These are phyloP conservation scores for Polypterus bichir DNA, from an alignment of 2,113 vertebrate species.

Conservation along the genomic window DNA sequence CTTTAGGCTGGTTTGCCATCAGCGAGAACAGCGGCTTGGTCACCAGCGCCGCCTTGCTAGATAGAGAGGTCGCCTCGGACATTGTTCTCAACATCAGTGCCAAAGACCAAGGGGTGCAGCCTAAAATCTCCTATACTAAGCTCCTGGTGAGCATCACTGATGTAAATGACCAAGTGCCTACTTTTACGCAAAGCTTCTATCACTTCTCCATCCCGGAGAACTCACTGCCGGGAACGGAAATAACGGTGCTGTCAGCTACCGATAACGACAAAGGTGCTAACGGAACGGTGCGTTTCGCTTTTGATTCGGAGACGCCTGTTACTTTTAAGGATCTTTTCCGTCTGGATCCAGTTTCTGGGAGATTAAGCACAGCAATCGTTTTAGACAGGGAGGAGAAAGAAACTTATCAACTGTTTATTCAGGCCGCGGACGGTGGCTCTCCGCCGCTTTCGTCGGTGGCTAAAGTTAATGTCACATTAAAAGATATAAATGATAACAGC, in stretches of 20 bases:
- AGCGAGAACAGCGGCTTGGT: slow-evolving; percentile 91
- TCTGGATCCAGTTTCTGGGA: slow-evolving; percentile 67
- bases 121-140: slow-evolving; percentile 78
- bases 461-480: slow-evolving; percentile 69
- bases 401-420: slow-evolving; percentile 60
- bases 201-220: slow-evolving; percentile 70
- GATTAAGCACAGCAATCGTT: slow-evolving; percentile 57
- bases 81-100: slow-evolving; percentile 88
- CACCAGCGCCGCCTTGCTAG: slow-evolving; percentile 63
- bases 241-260: slow-evolving; percentile 64
- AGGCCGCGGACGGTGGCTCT: slow-evolving; percentile 69
- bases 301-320: slow-evolving; percentile 61
- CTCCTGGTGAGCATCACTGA: slow-evolving; percentile 77
- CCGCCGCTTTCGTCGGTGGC: slow-evolving; percentile 66
- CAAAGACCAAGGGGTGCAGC: slow-evolving; percentile 87
- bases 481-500: slow-evolving; percentile 88
- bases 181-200: slow-evolving; percentile 63
- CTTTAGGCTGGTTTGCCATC: slow-evolving; percentile 84
- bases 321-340: slow-evolving; percentile 57
- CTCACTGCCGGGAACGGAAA: slow-evolving; percentile 62
- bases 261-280: slow-evolving; percentile 90
- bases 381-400: slow-evolving; percentile 79
- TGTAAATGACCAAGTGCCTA: slow-evolving; percentile 82
- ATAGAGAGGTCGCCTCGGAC: slow-evolving; percentile 74
- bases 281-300: slow-evolving; percentile 75